A percentile compares a stretch with the other conserved stretches of the same genome.
These are phyloP conservation scores for Callimorpha dominula DNA, from an alignment of 2,888 invertebrate genomes.

Conservation along the genomic window DNA sequence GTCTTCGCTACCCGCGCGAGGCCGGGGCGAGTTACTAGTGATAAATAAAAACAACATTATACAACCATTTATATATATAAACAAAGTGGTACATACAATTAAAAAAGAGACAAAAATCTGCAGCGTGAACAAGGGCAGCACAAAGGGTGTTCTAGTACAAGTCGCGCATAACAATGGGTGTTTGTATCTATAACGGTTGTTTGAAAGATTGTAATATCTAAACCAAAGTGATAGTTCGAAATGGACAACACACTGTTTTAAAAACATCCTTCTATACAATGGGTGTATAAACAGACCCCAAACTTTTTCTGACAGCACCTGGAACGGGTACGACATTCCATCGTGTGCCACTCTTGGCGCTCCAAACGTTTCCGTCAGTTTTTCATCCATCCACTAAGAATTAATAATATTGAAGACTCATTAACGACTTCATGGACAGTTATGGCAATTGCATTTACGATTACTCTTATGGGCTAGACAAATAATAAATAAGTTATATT, in stretches of 20 bases:
- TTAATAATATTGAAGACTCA: constrained; percentile 72
- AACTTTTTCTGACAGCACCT: constrained; percentile 43
- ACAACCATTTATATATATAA: too few species aligned
- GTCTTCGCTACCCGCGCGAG: too few species aligned
- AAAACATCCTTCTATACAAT: constrained; percentile 21
- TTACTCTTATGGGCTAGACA: constrained; percentile 19
- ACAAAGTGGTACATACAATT: neutral
- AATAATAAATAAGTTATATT: neutral
- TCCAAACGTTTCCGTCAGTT: constrained; percentile 66
- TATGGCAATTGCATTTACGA: constrained; percentile 12
- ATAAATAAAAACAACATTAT: too few species aligned
- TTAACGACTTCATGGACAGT: constrained; percentile 34
- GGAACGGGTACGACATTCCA: constrained; percentile 64
- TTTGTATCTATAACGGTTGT: constrained; percentile 10
- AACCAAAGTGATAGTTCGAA: neutral
- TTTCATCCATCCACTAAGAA: constrained; percentile 55
- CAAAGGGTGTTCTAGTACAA: neutral
- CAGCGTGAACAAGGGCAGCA: neutral
- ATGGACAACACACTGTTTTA: neutral
- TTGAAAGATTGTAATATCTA: neutral
- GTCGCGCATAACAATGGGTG: neutral
- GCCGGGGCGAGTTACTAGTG: too few species aligned
- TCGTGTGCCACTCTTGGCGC: constrained; percentile 65
- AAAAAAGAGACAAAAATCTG: neutral
- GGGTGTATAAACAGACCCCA: constrained; percentile 27